phyloP scores from a whole-genome alignment of 2,797 vertebrate genomes.

The Muscicapa striata region DNA sequence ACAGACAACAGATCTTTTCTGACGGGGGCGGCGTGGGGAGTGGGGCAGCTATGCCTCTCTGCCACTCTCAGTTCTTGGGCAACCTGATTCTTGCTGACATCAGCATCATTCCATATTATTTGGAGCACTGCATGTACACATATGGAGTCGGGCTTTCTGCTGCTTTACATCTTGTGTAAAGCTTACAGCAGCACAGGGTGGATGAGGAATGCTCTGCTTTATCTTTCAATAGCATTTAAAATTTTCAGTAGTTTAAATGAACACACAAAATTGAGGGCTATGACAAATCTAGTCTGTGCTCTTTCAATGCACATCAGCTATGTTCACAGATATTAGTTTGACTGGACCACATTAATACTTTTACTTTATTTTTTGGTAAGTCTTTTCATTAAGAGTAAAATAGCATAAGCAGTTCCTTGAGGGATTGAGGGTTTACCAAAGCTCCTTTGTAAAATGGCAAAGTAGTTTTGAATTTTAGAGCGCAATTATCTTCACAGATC shows the following conservation, averaged over 20 bases:
- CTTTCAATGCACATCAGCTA: not conserved
- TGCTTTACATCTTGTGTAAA: not conserved
- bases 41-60: not conserved
- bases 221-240: not conserved
- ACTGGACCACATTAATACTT: not conserved
- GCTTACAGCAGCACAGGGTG: not conserved
- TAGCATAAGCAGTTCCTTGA: not conserved
- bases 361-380: not conserved
- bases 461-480: constrained; percentile 36
- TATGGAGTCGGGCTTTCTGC: not conserved
- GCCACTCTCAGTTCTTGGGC: not conserved
- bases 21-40: not conserved
- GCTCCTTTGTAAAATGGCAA: constrained; percentile 3
- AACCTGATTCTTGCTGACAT: not conserved
- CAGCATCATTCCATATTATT: not conserved
- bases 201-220: not conserved
- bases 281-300: not conserved
- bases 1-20: not conserved
- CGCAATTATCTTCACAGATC: constrained; percentile 28
- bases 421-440: constrained; percentile 11
- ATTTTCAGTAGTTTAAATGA: not conserved
- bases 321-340: not conserved
- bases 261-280: not conserved
- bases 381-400: constrained; percentile 21
- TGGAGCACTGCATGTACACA: accelerated